Base-by-base conservation (phyloP, 2,888 invertebrate species). In the Auanema freiburgensis region DNA sequence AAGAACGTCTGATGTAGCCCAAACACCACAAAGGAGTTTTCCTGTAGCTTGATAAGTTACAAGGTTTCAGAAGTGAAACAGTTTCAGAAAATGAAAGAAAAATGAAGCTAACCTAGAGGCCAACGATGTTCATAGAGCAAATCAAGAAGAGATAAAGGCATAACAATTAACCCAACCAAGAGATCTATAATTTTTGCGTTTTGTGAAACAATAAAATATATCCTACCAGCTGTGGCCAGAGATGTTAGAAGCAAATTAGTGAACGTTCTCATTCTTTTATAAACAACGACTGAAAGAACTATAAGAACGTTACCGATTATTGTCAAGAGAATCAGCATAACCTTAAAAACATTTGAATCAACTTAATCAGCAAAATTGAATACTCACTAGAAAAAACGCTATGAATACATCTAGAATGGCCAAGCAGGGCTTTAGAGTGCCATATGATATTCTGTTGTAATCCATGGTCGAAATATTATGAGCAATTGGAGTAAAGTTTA, bases 261-360 rank as follows among this genome's bases (percentile, higher is more conserved):
- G 69, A 85, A 83, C 0, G 84, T 85, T 49, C 84, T 69, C 85
- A 85, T 85, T 56, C 85, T 76, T 59, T 83, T 80, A 76, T 84
- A 85, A 46, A 84, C 74, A 55, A 77, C 69, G 24, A 85, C 84
- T 4, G 84, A 83, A 43, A 84, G 77, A 6, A 85, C 81, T 18
- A 85, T 84, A 53, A 85, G 78, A 33, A 81, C 72, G 60, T 85
- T 85, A 49, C 85, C 85, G 42, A 85, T 73, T 25, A 83, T 76
- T 10, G 80, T 83, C 24, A 76, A 63, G 24, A 83, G 62, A 50
- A 83, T 84, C 41, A 84, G 62, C 57, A 81, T 62, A 12, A 81
- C 77, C 79, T 83, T 69, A 54, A 78, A 66, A 10, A 63, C 24
- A 53, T 25, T 24, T 16, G 53, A 24, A 56, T 18, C 44, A 25